A percentile compares a stretch with the other conserved stretches of the same genome.
These are phyloP conservation scores for Misgurnus mizolepis DNA, from an alignment of 2,113 vertebrate genomes.

Conservation along the genomic window DNA sequence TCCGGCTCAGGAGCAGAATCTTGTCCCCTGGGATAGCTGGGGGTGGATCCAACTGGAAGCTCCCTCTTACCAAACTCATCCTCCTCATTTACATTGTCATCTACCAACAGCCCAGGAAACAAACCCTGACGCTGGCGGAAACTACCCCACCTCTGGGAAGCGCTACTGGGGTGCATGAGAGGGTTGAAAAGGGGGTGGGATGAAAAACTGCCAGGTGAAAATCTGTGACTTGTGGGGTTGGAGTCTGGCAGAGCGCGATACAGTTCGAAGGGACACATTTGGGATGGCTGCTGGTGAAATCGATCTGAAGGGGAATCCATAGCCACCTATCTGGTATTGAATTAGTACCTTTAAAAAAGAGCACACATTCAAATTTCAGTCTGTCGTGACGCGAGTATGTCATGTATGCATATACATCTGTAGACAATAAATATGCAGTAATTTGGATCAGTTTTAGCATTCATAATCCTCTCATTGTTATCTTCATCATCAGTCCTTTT, in stretches of 20 bases:
- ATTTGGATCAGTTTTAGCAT: slow-evolving; percentile 34
- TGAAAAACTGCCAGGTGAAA: slow-evolving; percentile 53
- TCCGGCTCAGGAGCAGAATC: slow-evolving; percentile 48
- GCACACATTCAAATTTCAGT: slow-evolving; percentile 14
- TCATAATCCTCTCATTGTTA: slow-evolving; percentile 44
- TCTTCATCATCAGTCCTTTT: slow-evolving; percentile 60
- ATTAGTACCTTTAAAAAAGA: slow-evolving; percentile 47
- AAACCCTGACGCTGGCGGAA: slow-evolving; percentile 47
- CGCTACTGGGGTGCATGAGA: slow-evolving; percentile 69
- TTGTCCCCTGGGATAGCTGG: slow-evolving; percentile 58
- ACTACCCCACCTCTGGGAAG: slow-evolving; percentile 60
- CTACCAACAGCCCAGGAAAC: slow-evolving; percentile 49
- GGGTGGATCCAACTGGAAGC: slow-evolving; percentile 48
- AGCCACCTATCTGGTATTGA: slow-evolving; percentile 46
- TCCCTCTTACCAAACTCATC: slow-evolving; percentile 52
- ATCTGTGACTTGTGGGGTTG: slow-evolving; percentile 55
- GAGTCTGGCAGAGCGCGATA: slow-evolving; percentile 61
- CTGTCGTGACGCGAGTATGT: background rate
- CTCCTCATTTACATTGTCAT: slow-evolving; percentile 51
- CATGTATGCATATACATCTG: background rate
- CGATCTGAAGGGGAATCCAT: slow-evolving; percentile 75
- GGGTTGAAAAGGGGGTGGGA: slow-evolving; percentile 72
- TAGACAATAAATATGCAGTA: background rate
- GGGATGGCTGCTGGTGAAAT: slow-evolving; percentile 66
- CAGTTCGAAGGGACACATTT: slow-evolving; percentile 63